Conservation (phyloP, 1,140 invertebrate genomes). For the Colletes latitarsis region DNA sequence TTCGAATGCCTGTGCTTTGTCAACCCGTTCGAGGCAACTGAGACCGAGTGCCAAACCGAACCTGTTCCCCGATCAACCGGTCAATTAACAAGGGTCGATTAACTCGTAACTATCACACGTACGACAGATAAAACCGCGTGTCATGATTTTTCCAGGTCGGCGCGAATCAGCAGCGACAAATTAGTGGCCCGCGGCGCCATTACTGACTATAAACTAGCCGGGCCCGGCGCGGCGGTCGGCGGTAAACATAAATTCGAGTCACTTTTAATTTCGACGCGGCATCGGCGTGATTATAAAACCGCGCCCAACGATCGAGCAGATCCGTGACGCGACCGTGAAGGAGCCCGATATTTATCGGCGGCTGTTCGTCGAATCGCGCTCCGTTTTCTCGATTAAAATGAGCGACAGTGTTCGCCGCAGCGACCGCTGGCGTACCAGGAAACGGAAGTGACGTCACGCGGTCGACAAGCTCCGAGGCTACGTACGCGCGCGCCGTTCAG, state of each 20-base stretch:
- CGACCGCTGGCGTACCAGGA: constrained; percentile 58
- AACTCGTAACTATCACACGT: constrained; percentile 3
- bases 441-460: constrained; percentile 73
- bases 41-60: not conserved
- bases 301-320: constrained; percentile 4
- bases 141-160: not conserved
- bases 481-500: constrained; percentile 31
- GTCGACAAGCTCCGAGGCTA: constrained; percentile 10
- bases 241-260: constrained; percentile 10
- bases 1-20: no score
- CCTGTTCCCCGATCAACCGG: not conserved
- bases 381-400: constrained; percentile 68
- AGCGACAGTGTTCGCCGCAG: constrained; percentile 56
- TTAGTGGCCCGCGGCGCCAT: not conserved
- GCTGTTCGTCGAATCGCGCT: constrained; percentile 38
- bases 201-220: constrained; percentile 1
- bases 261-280: constrained; percentile 18
- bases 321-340: not conserved
- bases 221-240: not conserved
- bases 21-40: no score
- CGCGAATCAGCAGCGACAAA: not conserved
- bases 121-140: not conserved
- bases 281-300: not conserved
- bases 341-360: constrained; percentile 45
- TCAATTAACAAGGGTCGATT: not conserved